Evolutionary conservation across 1,140 invertebrate genomes (phyloP).

Genomic region (Atopsyche davidsoni): DNA sequence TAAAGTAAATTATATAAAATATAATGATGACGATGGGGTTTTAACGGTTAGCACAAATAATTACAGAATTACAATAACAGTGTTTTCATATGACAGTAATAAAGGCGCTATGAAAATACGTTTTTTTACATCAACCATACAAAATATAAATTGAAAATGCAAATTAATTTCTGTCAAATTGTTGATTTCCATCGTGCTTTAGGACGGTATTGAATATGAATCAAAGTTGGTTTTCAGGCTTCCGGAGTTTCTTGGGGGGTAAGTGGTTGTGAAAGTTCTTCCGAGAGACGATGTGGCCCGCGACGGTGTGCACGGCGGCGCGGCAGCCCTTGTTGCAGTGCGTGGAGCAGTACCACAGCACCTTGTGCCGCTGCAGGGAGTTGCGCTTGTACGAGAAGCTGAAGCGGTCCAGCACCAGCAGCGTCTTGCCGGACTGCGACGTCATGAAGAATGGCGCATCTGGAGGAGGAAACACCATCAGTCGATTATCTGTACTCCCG

Average conservation of each 20-base stretch:
- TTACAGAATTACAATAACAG: too few species aligned
- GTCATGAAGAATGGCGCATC: constrained; percentile 11
- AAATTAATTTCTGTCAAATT: too few species aligned
- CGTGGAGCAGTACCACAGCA: constrained; percentile 27
- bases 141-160: too few species aligned
- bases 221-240: background rate
- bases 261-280: constrained; percentile 13
- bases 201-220: background rate
- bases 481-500: background rate
- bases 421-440: constrained; percentile 11
- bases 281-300: constrained; percentile 3
- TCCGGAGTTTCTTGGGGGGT: constrained; percentile 4
- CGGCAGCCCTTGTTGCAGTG: constrained; percentile 19
- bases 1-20: too few species aligned
- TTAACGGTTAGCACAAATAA: too few species aligned
- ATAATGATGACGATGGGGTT: too few species aligned
- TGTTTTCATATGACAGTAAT: too few species aligned
- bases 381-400: constrained; percentile 15
- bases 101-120: too few species aligned
- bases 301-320: constrained; percentile 13
- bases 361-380: constrained; percentile 20
- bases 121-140: too few species aligned
- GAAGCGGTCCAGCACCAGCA: constrained; percentile 11
- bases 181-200: too few species aligned
- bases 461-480: background rate